Evolutionary conservation across 2,888 invertebrate genomes (phyloP).

Genomic region (Exephanes ischioxanthus): DNA sequence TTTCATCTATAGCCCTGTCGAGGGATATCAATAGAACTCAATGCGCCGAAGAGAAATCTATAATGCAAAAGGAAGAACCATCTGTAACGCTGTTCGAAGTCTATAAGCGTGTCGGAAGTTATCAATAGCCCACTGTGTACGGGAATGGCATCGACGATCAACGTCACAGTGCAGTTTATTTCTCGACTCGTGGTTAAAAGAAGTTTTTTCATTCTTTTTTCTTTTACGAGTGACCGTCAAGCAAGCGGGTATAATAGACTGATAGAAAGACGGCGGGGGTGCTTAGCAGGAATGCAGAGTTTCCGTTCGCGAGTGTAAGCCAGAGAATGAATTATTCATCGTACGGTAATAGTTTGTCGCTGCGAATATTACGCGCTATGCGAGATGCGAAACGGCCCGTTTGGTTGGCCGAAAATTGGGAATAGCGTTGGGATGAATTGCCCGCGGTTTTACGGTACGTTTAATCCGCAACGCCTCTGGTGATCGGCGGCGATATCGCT

Average conservation of each 20-base stretch:
- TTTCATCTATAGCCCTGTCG: neutral
- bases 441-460: conserved; percentile 70
- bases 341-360: conserved; percentile 21
- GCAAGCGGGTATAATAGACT: neutral
- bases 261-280: conserved; percentile 10
- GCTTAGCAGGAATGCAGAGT: conserved; percentile 35
- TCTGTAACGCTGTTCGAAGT: neutral
- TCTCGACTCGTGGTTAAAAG: neutral
- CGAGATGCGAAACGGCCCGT: neutral
- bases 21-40: neutral
- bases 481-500: conserved; percentile 41
- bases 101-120: neutral
- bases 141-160: neutral
- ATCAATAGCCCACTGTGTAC: conserved; percentile 1
- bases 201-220: neutral
- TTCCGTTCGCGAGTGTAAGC: conserved; percentile 33
- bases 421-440: conserved; percentile 66
- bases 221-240: neutral
- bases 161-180: neutral
- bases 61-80: neutral
- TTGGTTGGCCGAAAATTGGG: conserved; percentile 41
- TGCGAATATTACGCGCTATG: conserved; percentile 24
- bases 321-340: conserved; percentile 30
- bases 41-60: neutral
- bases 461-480: conserved; percentile 61